Conservation (phyloP, 1,140 invertebrate genomes). For the Melanaphis sacchari region DNA sequence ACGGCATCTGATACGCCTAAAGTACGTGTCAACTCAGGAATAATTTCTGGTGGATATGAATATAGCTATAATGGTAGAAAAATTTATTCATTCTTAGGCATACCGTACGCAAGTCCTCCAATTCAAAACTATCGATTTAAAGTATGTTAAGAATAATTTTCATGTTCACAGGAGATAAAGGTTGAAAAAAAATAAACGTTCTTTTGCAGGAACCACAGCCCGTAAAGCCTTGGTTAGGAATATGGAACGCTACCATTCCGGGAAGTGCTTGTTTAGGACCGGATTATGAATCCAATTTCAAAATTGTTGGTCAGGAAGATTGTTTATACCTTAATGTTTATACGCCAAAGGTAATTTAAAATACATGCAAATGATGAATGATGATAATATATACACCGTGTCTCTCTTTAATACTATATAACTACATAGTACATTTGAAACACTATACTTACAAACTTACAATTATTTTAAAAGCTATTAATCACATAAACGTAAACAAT, state of each 20-base stretch:
- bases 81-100: slow-evolving; percentile 66
- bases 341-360: slow-evolving; percentile 65
- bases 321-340: slow-evolving; percentile 73
- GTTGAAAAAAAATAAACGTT: background rate
- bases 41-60: background rate
- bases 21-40: slow-evolving; percentile 47
- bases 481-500: background rate
- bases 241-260: slow-evolving; percentile 64
- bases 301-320: slow-evolving; percentile 65
- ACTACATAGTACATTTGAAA: background rate
- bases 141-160: slow-evolving; percentile 63
- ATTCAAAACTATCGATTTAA: slow-evolving; percentile 68
- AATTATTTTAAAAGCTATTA: background rate
- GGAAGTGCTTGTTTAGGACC: slow-evolving; percentile 65
- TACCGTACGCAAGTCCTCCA: slow-evolving; percentile 71
- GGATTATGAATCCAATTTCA: background rate
- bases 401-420: background rate
- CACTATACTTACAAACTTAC: background rate
- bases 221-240: slow-evolving; percentile 64
- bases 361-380: too few relatives aligned
- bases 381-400: too few relatives aligned
- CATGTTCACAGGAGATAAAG: background rate
- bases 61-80: slow-evolving; percentile 38
- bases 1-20: background rate
- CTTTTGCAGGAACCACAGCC: slow-evolving; percentile 62